These are phyloP conservation scores for Aquatica leii DNA, from an alignment of 2,888 invertebrate species.

Conservation along the genomic window DNA sequence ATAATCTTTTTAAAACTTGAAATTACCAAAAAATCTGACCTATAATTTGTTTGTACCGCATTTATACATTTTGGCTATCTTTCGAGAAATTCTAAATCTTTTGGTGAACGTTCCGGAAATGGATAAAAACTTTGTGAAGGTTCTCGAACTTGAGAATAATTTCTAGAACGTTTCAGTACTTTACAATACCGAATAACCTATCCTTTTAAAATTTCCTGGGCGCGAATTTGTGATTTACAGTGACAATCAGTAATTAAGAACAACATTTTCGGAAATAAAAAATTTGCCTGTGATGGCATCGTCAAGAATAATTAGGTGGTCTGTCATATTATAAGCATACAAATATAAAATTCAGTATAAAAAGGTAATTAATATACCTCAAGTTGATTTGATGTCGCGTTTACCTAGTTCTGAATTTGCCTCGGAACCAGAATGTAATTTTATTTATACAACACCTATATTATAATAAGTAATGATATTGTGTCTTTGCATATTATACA, in stretches of 20 bases:
- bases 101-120: no score
- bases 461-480: background rate
- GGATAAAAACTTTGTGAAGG: no score
- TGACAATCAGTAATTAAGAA: conserved; percentile 9
- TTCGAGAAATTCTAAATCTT: no score
- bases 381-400: background rate
- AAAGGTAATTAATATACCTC: background rate
- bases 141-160: no score
- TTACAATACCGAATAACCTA: no score
- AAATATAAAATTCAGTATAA: conserved; percentile 2
- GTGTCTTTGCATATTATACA: background rate
- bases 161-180: no score
- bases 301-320: conserved; percentile 6
- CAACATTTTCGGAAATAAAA: conserved; percentile 10
- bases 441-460: background rate
- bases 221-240: background rate
- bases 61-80: no score
- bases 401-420: background rate
- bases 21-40: no score
- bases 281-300: conserved; percentile 8
- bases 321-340: conserved; percentile 13
- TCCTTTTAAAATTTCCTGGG: no score
- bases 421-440: background rate
- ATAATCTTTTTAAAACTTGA: no score
- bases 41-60: no score